phyloP scores from a whole-genome alignment of 2,888 invertebrate species.

The Andrena trimmerana region DNA sequence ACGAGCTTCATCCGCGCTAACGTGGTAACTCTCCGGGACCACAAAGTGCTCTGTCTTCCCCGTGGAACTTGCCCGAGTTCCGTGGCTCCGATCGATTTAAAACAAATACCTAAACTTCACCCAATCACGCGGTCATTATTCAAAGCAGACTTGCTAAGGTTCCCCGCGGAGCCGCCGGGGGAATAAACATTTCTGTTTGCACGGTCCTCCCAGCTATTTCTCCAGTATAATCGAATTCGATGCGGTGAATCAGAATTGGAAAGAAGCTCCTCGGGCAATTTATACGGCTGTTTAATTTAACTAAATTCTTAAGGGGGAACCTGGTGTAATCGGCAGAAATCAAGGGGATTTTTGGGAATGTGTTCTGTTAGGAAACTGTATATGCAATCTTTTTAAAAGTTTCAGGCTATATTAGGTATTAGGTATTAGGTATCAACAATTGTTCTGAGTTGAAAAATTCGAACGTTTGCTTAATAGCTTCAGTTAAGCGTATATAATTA shows the following conservation, averaged over 20 bases:
- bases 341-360: no score
- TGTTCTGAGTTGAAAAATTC: no score
- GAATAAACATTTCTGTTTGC: conserved; percentile 19
- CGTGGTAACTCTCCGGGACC: conserved; percentile 10
- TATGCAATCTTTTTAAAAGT: no score
- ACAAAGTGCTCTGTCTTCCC: conserved; percentile 7
- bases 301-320: no score
- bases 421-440: no score
- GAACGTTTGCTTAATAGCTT: no score
- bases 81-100: conserved; percentile 23
- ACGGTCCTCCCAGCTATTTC: not conserved
- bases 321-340: no score
- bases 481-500: no score
- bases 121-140: conserved; percentile 17
- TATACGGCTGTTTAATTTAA: not conserved
- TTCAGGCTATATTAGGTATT: no score
- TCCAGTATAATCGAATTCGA: not conserved
- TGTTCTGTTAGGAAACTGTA: no score
- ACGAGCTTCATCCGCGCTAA: conserved; percentile 5
- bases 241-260: not conserved
- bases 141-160: conserved; percentile 16
- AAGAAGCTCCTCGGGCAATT: not conserved
- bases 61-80: conserved; percentile 9
- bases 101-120: conserved; percentile 40
- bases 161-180: not conserved